Conservation (phyloP, 2,888 invertebrate species). For the Sminthurinus aureus region DNA sequence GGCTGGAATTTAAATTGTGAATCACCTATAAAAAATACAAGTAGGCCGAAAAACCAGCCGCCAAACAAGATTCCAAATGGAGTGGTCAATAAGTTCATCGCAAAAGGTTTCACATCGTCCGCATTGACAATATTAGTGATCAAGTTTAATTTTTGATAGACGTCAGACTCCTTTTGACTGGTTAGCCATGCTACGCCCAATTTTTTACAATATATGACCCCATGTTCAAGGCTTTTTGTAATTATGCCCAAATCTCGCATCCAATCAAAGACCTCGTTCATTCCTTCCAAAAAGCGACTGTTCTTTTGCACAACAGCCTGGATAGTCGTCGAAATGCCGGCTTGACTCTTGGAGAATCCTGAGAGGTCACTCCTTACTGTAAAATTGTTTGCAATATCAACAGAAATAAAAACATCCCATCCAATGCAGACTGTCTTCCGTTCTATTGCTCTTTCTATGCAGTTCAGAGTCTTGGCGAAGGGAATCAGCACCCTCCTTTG, state of each 20-base stretch:
- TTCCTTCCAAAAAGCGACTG: neutral
- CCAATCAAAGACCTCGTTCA: conserved; percentile 8
- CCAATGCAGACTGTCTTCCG: neutral
- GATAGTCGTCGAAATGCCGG: neutral
- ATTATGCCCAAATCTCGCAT: neutral
- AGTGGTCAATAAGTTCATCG: no score
- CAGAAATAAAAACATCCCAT: neutral
- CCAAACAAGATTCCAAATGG: no score
- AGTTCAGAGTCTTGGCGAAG: neutral
- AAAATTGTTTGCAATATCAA: neutral
- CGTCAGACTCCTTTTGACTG: no score
- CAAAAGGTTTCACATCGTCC: no score
- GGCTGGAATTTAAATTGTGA: no score
- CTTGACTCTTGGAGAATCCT: neutral
- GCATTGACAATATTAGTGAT: no score
- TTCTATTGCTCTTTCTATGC: neutral
- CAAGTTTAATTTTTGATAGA: no score
- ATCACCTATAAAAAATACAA: no score
- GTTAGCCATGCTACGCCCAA: no score
- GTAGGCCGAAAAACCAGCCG: no score
- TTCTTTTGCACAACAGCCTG: neutral
- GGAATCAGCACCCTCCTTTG: neutral
- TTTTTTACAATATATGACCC: no score
- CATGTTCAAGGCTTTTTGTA: no score
- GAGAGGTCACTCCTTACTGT: neutral